Percentiles rank a stretch among this genome's conserved stretches.
Evolutionary conservation across 1,140 invertebrate genomes (phyloP).

Genomic region (Conopomorpha cramerella): DNA sequence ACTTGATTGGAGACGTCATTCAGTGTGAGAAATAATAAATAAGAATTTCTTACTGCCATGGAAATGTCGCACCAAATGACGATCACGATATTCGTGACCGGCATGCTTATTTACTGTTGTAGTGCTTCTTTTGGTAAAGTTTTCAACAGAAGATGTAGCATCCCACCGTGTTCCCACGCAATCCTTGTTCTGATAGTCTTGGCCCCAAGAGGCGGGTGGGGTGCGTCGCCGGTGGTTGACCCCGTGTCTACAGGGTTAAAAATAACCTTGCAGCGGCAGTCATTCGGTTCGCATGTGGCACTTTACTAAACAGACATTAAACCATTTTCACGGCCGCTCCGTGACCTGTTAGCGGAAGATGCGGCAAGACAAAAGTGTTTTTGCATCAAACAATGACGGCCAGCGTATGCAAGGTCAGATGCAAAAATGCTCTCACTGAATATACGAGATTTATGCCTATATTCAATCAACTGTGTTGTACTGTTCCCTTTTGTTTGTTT

Average conservation of each 20-base stretch:
- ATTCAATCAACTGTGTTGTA: no score
- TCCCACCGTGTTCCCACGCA: slow-evolving; percentile 46
- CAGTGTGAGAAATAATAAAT: no score
- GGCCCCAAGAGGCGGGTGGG: slow-evolving; percentile 37
- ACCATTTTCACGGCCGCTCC: slow-evolving; percentile 54
- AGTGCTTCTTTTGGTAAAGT: slow-evolving; percentile 20
- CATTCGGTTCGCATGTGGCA: slow-evolving; percentile 57
- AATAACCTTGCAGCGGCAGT: slow-evolving; percentile 49
- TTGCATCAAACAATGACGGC: no score
- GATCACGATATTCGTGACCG: slow-evolving; percentile 10
- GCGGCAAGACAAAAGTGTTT: no score
- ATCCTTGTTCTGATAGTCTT: slow-evolving; percentile 48
- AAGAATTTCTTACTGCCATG: no score
- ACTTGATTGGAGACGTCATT: no score
- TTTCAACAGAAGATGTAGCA: slow-evolving; percentile 20
- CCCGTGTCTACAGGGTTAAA: slow-evolving; percentile 52
- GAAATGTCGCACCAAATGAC: no score
- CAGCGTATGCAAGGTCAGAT: no score
- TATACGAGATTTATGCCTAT: no score
- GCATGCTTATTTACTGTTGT: slow-evolving; percentile 8
- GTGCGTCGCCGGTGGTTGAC: slow-evolving; percentile 50
- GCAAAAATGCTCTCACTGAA: no score
- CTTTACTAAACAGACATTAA: slow-evolving; percentile 56
- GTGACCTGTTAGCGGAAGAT: no score
- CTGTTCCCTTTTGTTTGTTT: no score